phyloP scores from a whole-genome alignment of 2,888 invertebrate species.

The Brassicogethes aeneus region DNA sequence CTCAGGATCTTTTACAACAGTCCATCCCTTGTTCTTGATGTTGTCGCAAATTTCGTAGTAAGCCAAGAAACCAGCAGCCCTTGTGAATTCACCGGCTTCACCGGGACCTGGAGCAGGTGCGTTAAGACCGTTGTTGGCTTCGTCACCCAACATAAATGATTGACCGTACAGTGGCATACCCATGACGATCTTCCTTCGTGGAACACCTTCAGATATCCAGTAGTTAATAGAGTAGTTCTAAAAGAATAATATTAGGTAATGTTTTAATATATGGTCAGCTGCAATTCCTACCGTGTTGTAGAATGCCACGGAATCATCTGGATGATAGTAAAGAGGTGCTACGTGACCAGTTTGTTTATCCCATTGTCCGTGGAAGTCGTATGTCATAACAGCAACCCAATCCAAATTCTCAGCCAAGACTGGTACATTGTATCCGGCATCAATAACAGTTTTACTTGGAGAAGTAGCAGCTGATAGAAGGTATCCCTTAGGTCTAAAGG shows the following conservation, averaged over 20 bases:
- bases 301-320: conserved; percentile 70
- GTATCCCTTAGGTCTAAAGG: conserved; percentile 41
- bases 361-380: conserved; percentile 89
- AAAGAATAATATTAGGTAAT: conserved; percentile 13
- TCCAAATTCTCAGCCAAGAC: conserved; percentile 66
- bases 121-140: conserved; percentile 58
- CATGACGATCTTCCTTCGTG: conserved; percentile 73
- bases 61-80: conserved; percentile 77
- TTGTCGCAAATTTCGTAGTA: conserved; percentile 89
- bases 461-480: conserved; percentile 78
- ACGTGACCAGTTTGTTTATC: conserved; percentile 87
- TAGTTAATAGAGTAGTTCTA: conserved; percentile 82
- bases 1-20: conserved; percentile 66
- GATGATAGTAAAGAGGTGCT: conserved; percentile 74
- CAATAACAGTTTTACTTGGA: conserved; percentile 80
- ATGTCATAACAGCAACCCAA: conserved; percentile 90
- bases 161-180: conserved; percentile 87
- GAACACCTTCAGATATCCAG: conserved; percentile 80
- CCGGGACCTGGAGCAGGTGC: conserved; percentile 70
- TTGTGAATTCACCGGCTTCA: conserved; percentile 75
- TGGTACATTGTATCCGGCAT: conserved; percentile 75
- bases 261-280: background rate
- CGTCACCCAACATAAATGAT: conserved; percentile 61
- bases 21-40: conserved; percentile 68
- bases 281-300: conserved; percentile 64